phyloP scores from a whole-genome alignment of 2,888 invertebrate species.

The Phyllotreta cruciferae region DNA sequence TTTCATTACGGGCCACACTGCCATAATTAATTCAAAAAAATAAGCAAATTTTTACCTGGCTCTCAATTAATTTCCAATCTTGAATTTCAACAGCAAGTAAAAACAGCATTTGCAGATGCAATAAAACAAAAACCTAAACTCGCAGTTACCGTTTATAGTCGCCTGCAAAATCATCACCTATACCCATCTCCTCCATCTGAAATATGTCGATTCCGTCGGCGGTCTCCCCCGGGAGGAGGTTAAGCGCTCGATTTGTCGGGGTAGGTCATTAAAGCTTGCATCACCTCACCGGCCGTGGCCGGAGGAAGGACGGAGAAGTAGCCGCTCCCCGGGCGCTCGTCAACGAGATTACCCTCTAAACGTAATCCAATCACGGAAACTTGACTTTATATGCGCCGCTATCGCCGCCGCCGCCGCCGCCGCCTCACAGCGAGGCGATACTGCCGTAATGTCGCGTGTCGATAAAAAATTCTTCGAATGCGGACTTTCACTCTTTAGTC shows the following conservation, averaged over 20 bases:
- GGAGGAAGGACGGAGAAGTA: slow-evolving; percentile 33
- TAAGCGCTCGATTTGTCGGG: slow-evolving; percentile 63
- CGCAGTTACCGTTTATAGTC: background rate
- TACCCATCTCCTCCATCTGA: slow-evolving; percentile 23
- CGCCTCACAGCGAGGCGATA: slow-evolving; percentile 10
- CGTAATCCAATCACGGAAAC: slow-evolving; percentile 71
- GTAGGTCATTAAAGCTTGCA: slow-evolving; percentile 61
- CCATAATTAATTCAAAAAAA: too few relatives aligned
- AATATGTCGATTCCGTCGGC: slow-evolving; percentile 41
- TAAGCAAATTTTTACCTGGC: too few relatives aligned
- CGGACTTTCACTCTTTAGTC: slow-evolving; percentile 3
- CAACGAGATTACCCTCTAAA: slow-evolving; percentile 65
- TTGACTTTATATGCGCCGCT: slow-evolving; percentile 24
- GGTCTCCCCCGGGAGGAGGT: slow-evolving; percentile 48
- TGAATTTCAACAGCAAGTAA: background rate
- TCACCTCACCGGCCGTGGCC: slow-evolving; percentile 32
- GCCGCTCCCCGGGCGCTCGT: slow-evolving; percentile 68
- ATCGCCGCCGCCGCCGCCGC: slow-evolving; percentile 16
- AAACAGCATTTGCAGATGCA: background rate
- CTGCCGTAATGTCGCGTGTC: background rate
- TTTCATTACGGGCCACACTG: too few relatives aligned
- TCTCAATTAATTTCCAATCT: too few relatives aligned
- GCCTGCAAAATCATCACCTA: slow-evolving; percentile 9
- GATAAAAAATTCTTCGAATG: background rate
- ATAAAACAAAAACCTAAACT: too few relatives aligned